These are phyloP conservation scores for Melolontha melolontha DNA, from an alignment of 2,888 invertebrate species.

Conservation along the genomic window DNA sequence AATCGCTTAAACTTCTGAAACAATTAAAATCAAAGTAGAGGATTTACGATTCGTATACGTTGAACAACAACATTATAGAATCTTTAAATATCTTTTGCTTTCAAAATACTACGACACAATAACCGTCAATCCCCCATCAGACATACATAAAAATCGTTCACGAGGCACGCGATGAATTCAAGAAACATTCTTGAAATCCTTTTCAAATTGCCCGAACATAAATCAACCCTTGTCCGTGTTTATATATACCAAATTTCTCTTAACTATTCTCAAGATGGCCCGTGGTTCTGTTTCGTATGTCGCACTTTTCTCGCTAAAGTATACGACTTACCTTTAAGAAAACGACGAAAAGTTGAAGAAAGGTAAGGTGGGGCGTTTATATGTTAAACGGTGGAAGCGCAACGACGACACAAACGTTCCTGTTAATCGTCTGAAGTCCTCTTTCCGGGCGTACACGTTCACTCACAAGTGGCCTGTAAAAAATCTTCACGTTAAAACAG, in stretches of 20 bases:
- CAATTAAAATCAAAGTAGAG: background rate
- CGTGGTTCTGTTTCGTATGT: too few relatives aligned
- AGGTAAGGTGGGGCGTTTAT: too few relatives aligned
- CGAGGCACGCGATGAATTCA: constrained; percentile 1
- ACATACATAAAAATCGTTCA: constrained; percentile 14
- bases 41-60: constrained; percentile 4
- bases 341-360: too few relatives aligned
- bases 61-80: background rate
- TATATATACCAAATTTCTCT: background rate
- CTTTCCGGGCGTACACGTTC: constrained; percentile 15
- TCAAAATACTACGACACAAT: constrained; percentile 15
- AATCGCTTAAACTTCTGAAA: too few relatives aligned
- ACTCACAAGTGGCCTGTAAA: constrained; percentile 48
- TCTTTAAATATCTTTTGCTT: background rate
- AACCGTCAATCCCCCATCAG: constrained; percentile 5
- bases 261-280: too few relatives aligned
- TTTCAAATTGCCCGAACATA: constrained; percentile 21
- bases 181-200: constrained; percentile 4
- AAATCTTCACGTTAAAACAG: constrained; percentile 46
- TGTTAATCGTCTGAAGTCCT: background rate
- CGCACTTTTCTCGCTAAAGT: too few relatives aligned
- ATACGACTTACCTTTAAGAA: too few relatives aligned
- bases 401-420: background rate
- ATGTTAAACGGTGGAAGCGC: background rate
- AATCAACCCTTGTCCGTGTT: constrained; percentile 31